Base-by-base conservation (phyloP, 2,797 vertebrate genomes). In the Enteromius argenteus region DNA sequence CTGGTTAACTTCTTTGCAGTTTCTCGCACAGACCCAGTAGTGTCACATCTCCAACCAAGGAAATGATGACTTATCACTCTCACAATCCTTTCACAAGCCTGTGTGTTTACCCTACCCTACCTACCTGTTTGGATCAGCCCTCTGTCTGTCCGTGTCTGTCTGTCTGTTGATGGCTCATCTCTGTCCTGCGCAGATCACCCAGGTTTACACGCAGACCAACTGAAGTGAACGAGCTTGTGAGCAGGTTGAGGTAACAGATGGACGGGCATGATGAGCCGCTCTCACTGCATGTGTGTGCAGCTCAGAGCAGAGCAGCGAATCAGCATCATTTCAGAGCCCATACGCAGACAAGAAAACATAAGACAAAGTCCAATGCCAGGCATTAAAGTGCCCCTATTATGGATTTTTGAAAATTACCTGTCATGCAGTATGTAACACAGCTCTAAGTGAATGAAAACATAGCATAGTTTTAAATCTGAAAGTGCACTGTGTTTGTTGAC, bases 241-340 rank as follows among this genome's bases (percentile, higher is more conserved):
- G 89, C 94, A 94, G 92, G 94, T 93, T 96, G 89, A 96, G 95
- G 95, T 96, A 96, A 95, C 90, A 9, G 32, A 67, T 83, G 81
- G 62, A 73, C 21, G 23, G 60, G 72, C 60, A 83, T 83, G 81
- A 66, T 53, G 46, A 19, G 46, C 46, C 42, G 62, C 81, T 76
- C 58, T 75, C n/a, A 67, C 60, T 56, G 81, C 73, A 76, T 76
- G 81, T 39, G 44, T 83, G 62, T 76, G 60, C 81, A 66, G 60
- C 80, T 81, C 58, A 64, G 76, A 71, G 76, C 58, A 84, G 27
- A 79, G 39, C 21, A 7, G 46, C 60, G 32, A 66, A 49, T 67
- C 19, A 17, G 64, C 46, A 35, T 80, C 19, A 72, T 35, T 81
- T 0, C 37, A 72, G 11, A 21, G 17, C 11, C 11, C 66, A 27